Conservation (phyloP, 2,888 invertebrate genomes). For the Mystacides longicornis region DNA sequence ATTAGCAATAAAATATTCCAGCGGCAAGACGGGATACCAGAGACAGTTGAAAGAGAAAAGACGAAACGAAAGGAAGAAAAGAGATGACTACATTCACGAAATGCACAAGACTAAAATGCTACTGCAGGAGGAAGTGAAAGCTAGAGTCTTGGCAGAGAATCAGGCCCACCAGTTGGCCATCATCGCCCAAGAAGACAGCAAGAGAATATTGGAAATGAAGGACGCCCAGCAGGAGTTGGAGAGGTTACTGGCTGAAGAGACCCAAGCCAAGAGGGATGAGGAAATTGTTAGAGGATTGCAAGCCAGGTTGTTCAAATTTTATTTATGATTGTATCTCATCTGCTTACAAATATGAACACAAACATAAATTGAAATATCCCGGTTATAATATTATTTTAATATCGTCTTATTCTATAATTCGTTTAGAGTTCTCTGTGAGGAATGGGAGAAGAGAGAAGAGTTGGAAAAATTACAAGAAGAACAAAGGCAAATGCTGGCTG, state of each 20-base stretch:
- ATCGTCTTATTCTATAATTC: no score
- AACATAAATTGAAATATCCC: no score
- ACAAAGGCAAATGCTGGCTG: constrained; percentile 62
- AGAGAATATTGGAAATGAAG: constrained; percentile 65
- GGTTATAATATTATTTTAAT: no score
- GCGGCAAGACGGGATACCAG: constrained; percentile 63
- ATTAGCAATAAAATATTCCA: constrained; percentile 62
- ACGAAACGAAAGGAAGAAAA: constrained; percentile 46
- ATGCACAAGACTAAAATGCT: constrained; percentile 51
- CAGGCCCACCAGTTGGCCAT: constrained; percentile 57
- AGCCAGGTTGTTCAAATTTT: constrained; percentile 42
- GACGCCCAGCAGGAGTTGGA: constrained; percentile 63
- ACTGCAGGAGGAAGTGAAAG: constrained; percentile 59
- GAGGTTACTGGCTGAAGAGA: constrained; percentile 68
- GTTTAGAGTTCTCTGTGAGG: constrained; percentile 65
- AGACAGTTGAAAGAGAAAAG: constrained; percentile 48
- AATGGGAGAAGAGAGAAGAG: constrained; percentile 78
- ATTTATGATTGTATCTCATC: no score
- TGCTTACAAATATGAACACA: no score
- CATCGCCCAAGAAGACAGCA: constrained; percentile 63
- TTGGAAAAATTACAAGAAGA: constrained; percentile 72
- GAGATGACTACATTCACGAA: constrained; percentile 53
- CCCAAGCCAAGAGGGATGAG: constrained; percentile 76
- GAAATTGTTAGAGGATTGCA: constrained; percentile 68
- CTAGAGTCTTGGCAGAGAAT: constrained; percentile 51